Evolutionary conservation across 2,888 invertebrate species (phyloP).

Genomic region (Phanerotoma sp.): DNA sequence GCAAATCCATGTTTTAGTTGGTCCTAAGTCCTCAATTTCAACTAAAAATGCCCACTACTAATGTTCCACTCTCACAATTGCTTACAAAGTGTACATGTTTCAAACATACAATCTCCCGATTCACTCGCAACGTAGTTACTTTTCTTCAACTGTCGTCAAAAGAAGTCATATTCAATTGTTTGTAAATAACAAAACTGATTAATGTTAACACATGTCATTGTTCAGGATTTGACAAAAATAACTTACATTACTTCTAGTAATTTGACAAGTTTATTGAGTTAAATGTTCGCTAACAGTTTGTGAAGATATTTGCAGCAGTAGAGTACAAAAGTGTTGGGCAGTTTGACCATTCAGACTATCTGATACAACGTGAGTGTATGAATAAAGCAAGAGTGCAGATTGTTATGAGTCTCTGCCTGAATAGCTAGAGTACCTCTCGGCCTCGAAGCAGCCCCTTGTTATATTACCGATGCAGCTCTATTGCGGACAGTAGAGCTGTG

Average conservation of each 20-base stretch:
- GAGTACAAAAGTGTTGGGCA: not conserved
- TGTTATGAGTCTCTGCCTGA: constrained; percentile 6
- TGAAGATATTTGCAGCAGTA: not conserved
- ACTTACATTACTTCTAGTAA: too few relatives aligned
- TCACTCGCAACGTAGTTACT: too few relatives aligned
- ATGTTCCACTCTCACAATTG: not conserved
- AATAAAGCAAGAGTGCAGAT: constrained; percentile 17
- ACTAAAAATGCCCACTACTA: constrained; percentile 13
- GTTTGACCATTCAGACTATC: not conserved
- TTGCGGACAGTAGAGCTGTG: constrained; percentile 33
- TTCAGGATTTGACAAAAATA: too few relatives aligned
- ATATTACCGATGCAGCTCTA: constrained; percentile 29
- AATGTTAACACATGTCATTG: too few relatives aligned
- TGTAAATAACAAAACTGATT: too few relatives aligned
- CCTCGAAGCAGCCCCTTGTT: constrained; percentile 10
- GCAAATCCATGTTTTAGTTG: constrained; percentile 39
- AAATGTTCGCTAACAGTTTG: too few relatives aligned
- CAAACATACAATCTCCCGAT: not conserved
- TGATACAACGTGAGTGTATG: constrained; percentile 19
- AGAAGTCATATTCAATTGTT: too few relatives aligned
- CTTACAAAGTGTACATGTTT: not conserved
- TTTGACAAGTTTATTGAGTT: too few relatives aligned
- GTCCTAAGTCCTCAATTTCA: constrained; percentile 14
- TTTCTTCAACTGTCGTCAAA: too few relatives aligned
- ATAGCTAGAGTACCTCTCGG: constrained; percentile 19